Conservation (phyloP, 2,113 vertebrate species). For the Ammodytes marinus region DNA sequence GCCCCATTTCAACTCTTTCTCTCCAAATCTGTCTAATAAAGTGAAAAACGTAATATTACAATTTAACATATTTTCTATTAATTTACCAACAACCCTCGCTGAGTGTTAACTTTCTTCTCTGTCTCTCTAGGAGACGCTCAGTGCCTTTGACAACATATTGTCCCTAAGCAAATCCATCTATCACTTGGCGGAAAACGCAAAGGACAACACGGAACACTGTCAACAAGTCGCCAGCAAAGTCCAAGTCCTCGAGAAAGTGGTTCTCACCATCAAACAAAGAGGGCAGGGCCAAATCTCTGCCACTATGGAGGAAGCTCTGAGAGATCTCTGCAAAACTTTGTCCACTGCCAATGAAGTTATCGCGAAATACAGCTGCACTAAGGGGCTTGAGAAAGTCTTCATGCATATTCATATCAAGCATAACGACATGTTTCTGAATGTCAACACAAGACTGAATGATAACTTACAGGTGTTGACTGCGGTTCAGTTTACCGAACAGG, state of each 20-base stretch:
- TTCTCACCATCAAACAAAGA: neutral
- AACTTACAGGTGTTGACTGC: constrained; percentile 12
- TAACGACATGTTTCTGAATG: neutral
- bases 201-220: constrained; percentile 33
- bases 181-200: neutral
- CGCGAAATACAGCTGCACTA: neutral
- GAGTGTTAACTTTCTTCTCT: no score
- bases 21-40: no score
- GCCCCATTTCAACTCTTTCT: no score
- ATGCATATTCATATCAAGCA: neutral
- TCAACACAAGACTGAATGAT: constrained; percentile 19
- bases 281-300: neutral
- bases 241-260: constrained; percentile 1
- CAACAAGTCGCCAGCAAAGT: constrained; percentile 11
- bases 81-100: no score
- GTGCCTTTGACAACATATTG: no score
- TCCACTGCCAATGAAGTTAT: neutral
- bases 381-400: neutral
- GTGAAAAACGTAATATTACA: no score
- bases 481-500: constrained; percentile 24
- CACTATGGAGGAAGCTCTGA: neutral
- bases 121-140: no score
- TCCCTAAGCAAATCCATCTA: neutral
- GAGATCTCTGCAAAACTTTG: constrained; percentile 2
- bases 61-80: no score